Percentiles rank a stretch among this genome's conserved stretches.
phyloP scores from a whole-genome alignment of 2,888 invertebrate species.

The Ornithoptera alexandrae region DNA sequence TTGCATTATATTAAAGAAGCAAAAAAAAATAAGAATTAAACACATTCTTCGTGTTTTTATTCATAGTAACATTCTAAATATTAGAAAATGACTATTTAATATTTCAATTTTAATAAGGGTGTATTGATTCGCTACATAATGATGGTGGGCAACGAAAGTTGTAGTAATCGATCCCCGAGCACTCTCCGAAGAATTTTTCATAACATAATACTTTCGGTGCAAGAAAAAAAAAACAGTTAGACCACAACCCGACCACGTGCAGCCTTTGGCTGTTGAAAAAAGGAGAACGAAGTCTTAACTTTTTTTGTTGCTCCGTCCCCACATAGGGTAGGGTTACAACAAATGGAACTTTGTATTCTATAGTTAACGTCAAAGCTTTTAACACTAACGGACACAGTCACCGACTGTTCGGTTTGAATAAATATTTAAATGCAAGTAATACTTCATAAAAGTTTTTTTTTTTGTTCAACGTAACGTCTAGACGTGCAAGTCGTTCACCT shows the following conservation, averaged over 20 bases:
- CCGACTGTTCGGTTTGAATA: slow-evolving; percentile 19
- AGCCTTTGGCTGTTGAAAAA: slow-evolving; percentile 61
- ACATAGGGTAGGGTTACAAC: slow-evolving; percentile 69
- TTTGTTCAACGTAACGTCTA: too few relatives aligned
- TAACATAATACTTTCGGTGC: slow-evolving; percentile 69
- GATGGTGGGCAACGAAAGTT: slow-evolving; percentile 40
- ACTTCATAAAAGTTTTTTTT: not conserved
- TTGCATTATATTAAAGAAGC: too few relatives aligned
- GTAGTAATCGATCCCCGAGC: slow-evolving; percentile 56
- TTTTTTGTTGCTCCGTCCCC: slow-evolving; percentile 67
- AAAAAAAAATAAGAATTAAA: too few relatives aligned
- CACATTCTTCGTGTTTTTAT: too few relatives aligned
- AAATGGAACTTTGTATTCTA: slow-evolving; percentile 68
- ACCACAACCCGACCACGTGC: slow-evolving; percentile 78
- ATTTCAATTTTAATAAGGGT: slow-evolving; percentile 36
- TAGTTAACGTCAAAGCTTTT: slow-evolving; percentile 46
- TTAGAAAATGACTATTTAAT: slow-evolving; percentile 13
- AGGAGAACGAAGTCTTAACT: slow-evolving; percentile 58
- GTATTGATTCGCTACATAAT: slow-evolving; percentile 32
- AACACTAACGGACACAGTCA: slow-evolving; percentile 19
- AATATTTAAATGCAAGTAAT: not conserved
- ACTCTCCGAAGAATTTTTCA: slow-evolving; percentile 63
- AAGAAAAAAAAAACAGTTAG: slow-evolving; percentile 57
- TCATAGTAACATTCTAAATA: too few relatives aligned
- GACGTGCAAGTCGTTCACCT: too few relatives aligned